Percentiles rank a stretch among this genome's conserved stretches.
Conservation (phyloP, 2,113 vertebrate genomes). For the Paracanthobrama guichenoti region DNA sequence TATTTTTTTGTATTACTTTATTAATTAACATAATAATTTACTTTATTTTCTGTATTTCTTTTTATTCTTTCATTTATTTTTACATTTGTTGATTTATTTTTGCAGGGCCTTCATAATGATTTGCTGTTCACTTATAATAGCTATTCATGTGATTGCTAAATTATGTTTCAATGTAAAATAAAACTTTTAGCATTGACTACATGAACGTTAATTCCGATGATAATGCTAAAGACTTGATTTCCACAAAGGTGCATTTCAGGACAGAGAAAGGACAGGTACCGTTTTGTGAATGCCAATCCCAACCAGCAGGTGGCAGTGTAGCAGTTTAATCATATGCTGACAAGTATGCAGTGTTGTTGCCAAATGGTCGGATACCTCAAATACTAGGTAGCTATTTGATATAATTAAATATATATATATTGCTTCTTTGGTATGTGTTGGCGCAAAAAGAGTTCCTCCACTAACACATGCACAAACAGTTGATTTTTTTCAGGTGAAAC, state of each 20-base stretch:
- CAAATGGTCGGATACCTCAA: not conserved
- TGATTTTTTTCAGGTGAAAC: not conserved
- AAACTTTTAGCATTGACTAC: not conserved
- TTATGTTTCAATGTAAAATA: not conserved
- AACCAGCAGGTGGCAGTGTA: constrained; percentile 65
- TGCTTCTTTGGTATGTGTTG: constrained; percentile 12
- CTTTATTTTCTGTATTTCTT: not conserved
- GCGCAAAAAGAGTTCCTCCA: not conserved
- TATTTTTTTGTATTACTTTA: not conserved
- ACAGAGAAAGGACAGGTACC: not conserved
- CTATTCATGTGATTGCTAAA: not conserved
- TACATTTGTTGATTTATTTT: not conserved
- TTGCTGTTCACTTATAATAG: not conserved
- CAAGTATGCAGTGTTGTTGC: not conserved
- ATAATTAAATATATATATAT: not conserved
- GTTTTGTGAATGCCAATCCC: constrained; percentile 10
- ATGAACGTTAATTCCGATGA: not conserved
- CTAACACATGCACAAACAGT: constrained; percentile 1
- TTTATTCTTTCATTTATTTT: not conserved
- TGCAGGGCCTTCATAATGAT: not conserved
- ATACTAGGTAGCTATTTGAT: not conserved
- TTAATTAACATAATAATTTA: not conserved
- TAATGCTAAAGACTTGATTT: not conserved
- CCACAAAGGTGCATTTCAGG: not conserved
- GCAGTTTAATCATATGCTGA: not conserved